Evolutionary conservation across 2,113 vertebrate species (phyloP), one percentile per base, ranked within the genome.

Genomic region (Pavo muticus): DNA sequence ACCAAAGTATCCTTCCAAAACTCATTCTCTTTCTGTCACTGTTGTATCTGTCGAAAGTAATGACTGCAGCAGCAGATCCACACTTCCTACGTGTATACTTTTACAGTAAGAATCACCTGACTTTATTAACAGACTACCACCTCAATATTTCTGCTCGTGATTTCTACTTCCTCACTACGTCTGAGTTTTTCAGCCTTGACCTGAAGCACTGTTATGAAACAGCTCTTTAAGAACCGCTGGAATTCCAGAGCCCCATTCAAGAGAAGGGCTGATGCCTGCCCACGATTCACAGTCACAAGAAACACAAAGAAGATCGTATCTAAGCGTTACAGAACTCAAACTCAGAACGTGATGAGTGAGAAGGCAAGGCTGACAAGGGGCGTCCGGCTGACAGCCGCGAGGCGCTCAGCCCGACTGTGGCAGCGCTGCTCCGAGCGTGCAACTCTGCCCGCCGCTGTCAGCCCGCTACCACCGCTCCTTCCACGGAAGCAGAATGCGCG

Each of bases 61-160:
- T 8, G 23, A 47, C 47, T 68, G 42, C 45, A 67, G 37, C 37
- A 76, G 27, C 4, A 25, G 24, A 71, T 5, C 15, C 6, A 52
- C 18, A 74, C 57, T 0, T 80, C 65, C 40, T 61, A 24, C 0
- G 0, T 3, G 45, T 1, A 11, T 0, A 14, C 42, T 14, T 35
- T 23, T 35, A 64, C 29, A 50, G 47, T 2, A 27, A 2, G 1
- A 90, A 64, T 13, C 2, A 82, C n/a, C 30, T 63, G 25, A 56
- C 11, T 47, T 88, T 20, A 42, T 18, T 15, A 47, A 85, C 35
- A 67, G 71, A 56, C 78, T 57, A n/a, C 25, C 76, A 73, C 20
- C 68, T 60, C 47, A 44, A 1, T 50, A 61, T 4, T 40, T 5
- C 48, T 0, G 3, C 27, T 47, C 0, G 0, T 12, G 45, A 73